Percentiles rank a stretch among this genome's conserved stretches.
Conservation (phyloP, 2,113 vertebrate genomes). For the Oryzias melastigma region DNA sequence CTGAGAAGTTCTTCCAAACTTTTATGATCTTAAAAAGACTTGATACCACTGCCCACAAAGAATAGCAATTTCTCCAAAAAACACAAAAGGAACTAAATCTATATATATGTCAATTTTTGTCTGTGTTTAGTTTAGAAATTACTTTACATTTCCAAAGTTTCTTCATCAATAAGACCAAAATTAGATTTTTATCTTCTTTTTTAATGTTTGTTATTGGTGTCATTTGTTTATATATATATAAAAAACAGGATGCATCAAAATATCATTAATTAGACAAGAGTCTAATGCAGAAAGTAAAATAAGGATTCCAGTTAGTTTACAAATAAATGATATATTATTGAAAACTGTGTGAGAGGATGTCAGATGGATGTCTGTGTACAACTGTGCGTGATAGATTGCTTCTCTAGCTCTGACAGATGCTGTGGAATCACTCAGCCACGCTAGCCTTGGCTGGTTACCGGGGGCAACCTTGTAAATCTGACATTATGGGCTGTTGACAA, state of each 20-base stretch:
- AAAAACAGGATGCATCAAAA: too few relatives aligned
- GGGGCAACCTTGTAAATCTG: conserved; percentile 94
- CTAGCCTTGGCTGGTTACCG: conserved; percentile 67
- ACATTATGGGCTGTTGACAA: conserved; percentile 96
- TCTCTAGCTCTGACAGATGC: conserved; percentile 82
- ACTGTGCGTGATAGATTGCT: conserved; percentile 82
- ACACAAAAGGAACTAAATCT: too few relatives aligned
- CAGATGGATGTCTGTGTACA: conserved; percentile 41
- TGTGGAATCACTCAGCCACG: conserved; percentile 87
- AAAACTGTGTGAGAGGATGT: conserved; percentile 72
- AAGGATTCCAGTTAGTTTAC: conserved; percentile 65
- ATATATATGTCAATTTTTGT: too few relatives aligned
- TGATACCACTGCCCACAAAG: too few relatives aligned
- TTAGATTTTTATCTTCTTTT: neutral
- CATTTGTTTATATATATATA: too few relatives aligned
- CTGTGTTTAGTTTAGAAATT: too few relatives aligned
- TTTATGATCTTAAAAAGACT: too few relatives aligned
- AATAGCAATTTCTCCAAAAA: too few relatives aligned
- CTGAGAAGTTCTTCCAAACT: too few relatives aligned
- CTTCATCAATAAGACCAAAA: neutral
- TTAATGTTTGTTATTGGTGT: neutral
- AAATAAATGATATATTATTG: conserved; percentile 77
- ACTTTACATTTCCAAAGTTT: neutral
- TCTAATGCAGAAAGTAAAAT: conserved; percentile 42
- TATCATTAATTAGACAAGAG: too few relatives aligned